Evolutionary conservation across 2,113 vertebrate genomes (phyloP).

Genomic region (Formicarius rufipectus): DNA sequence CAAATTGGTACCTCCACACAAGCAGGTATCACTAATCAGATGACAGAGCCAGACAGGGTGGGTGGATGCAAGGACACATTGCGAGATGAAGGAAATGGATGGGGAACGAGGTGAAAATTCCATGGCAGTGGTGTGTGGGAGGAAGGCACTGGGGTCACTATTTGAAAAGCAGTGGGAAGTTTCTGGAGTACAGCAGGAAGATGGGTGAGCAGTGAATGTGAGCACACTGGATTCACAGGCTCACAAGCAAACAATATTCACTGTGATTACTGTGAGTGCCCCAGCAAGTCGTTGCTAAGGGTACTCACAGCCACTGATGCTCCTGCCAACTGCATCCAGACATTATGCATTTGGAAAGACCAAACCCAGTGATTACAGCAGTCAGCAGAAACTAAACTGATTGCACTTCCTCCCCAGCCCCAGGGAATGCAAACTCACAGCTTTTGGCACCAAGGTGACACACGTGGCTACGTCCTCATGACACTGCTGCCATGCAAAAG

Average conservation of each 20-base stretch:
- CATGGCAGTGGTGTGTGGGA: not conserved
- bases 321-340: slow-evolving; percentile 8
- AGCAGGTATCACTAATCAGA: not conserved
- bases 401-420: not conserved
- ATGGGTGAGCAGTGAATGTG: not conserved
- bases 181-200: not conserved
- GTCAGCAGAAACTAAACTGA: slow-evolving; percentile 29
- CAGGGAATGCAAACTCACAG: not conserved
- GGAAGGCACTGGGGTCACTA: not conserved
- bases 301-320: not conserved
- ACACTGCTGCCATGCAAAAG: not conserved
- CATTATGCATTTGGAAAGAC: not conserved
- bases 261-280: not conserved
- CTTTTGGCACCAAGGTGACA: not conserved
- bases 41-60: not conserved
- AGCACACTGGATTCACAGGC: not conserved
- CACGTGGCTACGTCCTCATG: not conserved
- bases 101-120: not conserved
- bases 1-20: not conserved
- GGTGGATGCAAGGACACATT: not conserved
- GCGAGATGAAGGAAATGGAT: not conserved
- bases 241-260: not conserved
- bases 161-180: not conserved
- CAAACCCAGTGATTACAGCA: not conserved
- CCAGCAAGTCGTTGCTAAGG: not conserved